Percentiles rank a stretch among this genome's conserved stretches.
These are phyloP conservation scores for Hypolimnas misippus DNA, from an alignment of 2,888 invertebrate genomes.

Conservation along the genomic window DNA sequence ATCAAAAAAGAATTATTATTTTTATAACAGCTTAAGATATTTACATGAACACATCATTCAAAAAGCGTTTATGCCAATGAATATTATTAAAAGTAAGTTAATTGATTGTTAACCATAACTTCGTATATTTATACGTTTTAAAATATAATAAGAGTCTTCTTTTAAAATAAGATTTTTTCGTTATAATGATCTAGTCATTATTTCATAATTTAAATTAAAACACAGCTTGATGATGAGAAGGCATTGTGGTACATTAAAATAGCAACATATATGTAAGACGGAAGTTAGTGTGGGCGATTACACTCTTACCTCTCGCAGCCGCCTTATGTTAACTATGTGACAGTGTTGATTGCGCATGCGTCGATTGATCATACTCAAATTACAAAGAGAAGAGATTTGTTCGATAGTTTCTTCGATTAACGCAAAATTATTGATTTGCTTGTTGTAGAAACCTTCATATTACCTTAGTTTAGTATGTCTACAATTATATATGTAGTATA, in stretches of 20 bases:
- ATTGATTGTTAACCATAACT: background rate
- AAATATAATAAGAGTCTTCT: background rate
- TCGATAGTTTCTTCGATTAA: too few relatives aligned
- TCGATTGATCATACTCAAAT: constrained; percentile 41
- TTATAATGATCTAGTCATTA: too few relatives aligned
- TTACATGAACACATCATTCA: constrained; percentile 1
- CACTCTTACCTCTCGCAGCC: constrained; percentile 67
- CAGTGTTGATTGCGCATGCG: constrained; percentile 43
- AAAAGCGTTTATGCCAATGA: background rate
- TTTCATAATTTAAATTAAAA: too few relatives aligned
- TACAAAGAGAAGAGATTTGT: too few relatives aligned
- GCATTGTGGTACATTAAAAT: background rate
- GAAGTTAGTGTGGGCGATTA: constrained; percentile 77
- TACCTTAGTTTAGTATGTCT: too few relatives aligned
- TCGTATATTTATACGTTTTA: too few relatives aligned
- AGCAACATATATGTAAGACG: constrained; percentile 47
- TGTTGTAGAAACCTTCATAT: too few relatives aligned
- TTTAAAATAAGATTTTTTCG: background rate
- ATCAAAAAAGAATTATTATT: constrained; percentile 11
- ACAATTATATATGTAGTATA: too few relatives aligned
- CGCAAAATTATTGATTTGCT: too few relatives aligned
- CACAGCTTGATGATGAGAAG: background rate
- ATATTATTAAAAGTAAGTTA: background rate
- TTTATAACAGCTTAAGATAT: constrained; percentile 4
- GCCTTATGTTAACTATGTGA: constrained; percentile 58